Evolutionary conservation across 2,113 vertebrate species (phyloP).

Genomic region (Daboia siamensis): DNA sequence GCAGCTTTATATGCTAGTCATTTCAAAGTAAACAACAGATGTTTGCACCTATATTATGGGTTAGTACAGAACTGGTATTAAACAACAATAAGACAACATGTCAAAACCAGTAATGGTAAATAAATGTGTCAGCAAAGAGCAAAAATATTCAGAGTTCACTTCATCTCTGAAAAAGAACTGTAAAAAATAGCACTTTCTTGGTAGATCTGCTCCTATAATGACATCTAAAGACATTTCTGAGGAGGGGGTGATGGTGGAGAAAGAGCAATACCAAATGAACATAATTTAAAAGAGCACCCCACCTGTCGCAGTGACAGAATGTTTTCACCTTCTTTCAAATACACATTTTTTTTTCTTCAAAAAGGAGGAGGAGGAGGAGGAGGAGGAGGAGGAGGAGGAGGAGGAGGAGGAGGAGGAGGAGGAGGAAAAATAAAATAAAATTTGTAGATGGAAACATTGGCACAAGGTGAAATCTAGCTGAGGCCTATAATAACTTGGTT

Average conservation of each 20-base stretch:
- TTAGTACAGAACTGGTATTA: constrained; percentile 67
- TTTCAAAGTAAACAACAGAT: constrained; percentile 76
- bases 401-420: background rate
- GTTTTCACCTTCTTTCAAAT: constrained; percentile 6
- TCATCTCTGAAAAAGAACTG: constrained; percentile 16
- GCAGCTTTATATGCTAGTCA: constrained; percentile 64
- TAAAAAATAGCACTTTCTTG: constrained; percentile 32
- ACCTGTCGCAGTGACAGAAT: background rate
- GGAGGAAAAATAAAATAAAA: background rate
- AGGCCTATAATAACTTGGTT: background rate
- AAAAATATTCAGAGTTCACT: constrained; percentile 58
- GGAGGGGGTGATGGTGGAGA: background rate
- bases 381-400: background rate
- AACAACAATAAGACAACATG: constrained; percentile 75
- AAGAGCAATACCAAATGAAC: constrained; percentile 20
- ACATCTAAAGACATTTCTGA: constrained; percentile 15
- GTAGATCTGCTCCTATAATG: constrained; percentile 20
- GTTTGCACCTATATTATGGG: constrained; percentile 71
- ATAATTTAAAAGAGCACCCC: constrained; percentile 7
- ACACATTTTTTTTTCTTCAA: background rate
- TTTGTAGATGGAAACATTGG: background rate
- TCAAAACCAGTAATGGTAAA: constrained; percentile 70
- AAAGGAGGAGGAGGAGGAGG: background rate
- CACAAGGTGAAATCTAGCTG: background rate
- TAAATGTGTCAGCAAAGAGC: constrained; percentile 66